Conservation (phyloP, 2,113 vertebrate species). For the Scomber japonicus region DNA sequence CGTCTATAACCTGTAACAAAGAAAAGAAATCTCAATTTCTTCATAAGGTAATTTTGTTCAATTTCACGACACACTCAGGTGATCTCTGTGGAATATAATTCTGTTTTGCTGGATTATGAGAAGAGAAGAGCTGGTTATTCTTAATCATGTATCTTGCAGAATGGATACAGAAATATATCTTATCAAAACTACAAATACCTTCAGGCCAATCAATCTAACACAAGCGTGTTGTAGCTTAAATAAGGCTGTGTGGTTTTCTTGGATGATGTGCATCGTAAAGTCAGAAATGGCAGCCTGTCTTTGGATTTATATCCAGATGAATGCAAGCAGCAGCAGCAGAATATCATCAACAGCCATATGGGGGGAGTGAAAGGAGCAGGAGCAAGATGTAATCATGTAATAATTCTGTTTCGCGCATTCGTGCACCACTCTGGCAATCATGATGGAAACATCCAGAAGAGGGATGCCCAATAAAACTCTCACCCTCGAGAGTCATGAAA, state of each 20-base stretch:
- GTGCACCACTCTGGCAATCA: constrained; percentile 24
- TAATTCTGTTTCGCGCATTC: constrained; percentile 58
- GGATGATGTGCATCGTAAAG: neutral
- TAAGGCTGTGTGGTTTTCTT: neutral
- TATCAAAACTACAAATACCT: neutral
- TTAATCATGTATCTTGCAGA: neutral
- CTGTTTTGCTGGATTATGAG: constrained; percentile 2
- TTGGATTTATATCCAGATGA: constrained; percentile 50
- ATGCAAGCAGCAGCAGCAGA: constrained; percentile 44
- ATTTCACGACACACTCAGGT: neutral
- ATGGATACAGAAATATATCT: neutral
- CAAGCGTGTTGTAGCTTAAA: neutral
- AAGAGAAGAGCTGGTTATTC: neutral
- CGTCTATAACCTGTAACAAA: neutral
- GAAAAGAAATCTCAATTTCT: neutral
- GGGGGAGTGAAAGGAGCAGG: constrained; percentile 42
- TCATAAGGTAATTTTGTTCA: neutral
- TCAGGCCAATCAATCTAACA: neutral
- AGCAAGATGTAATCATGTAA: constrained; percentile 60
- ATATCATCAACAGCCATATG: constrained; percentile 49
- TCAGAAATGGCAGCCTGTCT: constrained; percentile 41
- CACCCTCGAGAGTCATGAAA: constrained; percentile 23
- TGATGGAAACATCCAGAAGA: constrained; percentile 50
- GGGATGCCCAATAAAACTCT: constrained; percentile 61
- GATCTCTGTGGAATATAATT: constrained; percentile 12